These are phyloP conservation scores for Diarsia rubi DNA, from an alignment of 2,888 invertebrate species.

Conservation along the genomic window DNA sequence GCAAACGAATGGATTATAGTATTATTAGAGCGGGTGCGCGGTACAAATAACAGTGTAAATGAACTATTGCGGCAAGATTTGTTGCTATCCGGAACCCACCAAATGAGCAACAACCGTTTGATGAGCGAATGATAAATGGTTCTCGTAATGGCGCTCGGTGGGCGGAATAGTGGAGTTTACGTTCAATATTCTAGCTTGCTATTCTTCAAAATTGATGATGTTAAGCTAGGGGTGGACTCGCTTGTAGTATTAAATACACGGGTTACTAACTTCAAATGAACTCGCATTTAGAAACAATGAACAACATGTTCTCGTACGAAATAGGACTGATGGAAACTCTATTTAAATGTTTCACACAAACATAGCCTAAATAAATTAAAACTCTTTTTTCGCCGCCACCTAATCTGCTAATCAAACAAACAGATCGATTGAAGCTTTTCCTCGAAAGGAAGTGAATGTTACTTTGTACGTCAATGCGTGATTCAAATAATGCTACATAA, in stretches of 20 bases:
- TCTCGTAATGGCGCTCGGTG: conserved; percentile 47
- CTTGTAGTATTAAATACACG: neutral
- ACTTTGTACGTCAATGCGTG: conserved; percentile 71
- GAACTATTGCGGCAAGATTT: conserved; percentile 73
- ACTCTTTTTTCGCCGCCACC: neutral
- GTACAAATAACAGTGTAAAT: conserved; percentile 78
- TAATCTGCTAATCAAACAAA: conserved; percentile 49
- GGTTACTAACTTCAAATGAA: neutral
- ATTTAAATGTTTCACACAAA: neutral
- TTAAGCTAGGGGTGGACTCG: neutral
- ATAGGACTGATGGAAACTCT: neutral
- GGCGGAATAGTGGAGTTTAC: conserved; percentile 23
- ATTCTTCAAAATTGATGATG: conserved; percentile 28
- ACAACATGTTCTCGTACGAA: neutral
- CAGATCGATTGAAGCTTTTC: conserved; percentile 64
- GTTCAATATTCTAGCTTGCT: conserved; percentile 20
- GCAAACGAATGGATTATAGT: conserved; percentile 82
- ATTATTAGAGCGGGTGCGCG: conserved; percentile 77
- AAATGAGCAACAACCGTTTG: conserved; percentile 60
- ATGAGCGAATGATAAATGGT: conserved; percentile 62
- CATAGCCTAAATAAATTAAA: neutral
- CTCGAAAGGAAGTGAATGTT: conserved; percentile 67
- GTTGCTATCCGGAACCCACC: conserved; percentile 70
- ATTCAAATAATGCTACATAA: conserved; percentile 68
- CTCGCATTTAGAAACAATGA: neutral